Conservation (phyloP, 2,888 invertebrate species). For the Latrodectus hesperus region DNA sequence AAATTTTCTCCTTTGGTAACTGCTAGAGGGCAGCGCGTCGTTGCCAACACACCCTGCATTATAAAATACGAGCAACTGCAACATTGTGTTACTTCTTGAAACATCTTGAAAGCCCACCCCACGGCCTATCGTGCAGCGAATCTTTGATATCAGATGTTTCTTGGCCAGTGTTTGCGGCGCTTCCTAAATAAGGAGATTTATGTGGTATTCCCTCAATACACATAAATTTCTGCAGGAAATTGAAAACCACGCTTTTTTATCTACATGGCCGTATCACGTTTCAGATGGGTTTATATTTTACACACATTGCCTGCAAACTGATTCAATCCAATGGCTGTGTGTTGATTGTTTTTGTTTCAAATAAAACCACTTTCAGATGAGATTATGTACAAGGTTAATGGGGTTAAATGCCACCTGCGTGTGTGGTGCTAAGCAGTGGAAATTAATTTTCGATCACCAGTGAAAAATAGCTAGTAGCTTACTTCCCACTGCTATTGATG, state of each 20-base stretch:
- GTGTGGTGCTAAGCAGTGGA: not conserved
- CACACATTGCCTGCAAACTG: no score
- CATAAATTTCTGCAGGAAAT: constrained; percentile 46
- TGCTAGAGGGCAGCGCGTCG: constrained; percentile 14
- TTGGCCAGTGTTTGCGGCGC: not conserved
- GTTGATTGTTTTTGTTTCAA: not conserved
- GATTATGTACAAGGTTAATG: constrained; percentile 22
- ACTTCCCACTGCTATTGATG: no score
- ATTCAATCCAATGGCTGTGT: not conserved
- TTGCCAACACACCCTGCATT: constrained; percentile 46
- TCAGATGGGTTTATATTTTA: not conserved
- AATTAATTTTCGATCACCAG: not conserved
- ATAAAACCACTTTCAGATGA: constrained; percentile 19
- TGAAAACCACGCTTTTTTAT: constrained; percentile 34
- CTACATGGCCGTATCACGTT: constrained; percentile 46
- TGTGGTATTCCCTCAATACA: constrained; percentile 33
- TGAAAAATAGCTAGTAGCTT: no score
- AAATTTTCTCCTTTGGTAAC: not conserved
- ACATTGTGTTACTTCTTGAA: constrained; percentile 40
- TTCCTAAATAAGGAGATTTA: constrained; percentile 33
- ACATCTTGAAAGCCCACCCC: constrained; percentile 17
- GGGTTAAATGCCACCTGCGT: constrained; percentile 45
- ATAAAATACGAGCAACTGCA: constrained; percentile 49
- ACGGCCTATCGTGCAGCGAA: constrained; percentile 27
- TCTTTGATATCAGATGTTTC: constrained; percentile 24